Base-by-base conservation (phyloP, 2,797 vertebrate species). In the Paramormyrops hopkinsi region DNA sequence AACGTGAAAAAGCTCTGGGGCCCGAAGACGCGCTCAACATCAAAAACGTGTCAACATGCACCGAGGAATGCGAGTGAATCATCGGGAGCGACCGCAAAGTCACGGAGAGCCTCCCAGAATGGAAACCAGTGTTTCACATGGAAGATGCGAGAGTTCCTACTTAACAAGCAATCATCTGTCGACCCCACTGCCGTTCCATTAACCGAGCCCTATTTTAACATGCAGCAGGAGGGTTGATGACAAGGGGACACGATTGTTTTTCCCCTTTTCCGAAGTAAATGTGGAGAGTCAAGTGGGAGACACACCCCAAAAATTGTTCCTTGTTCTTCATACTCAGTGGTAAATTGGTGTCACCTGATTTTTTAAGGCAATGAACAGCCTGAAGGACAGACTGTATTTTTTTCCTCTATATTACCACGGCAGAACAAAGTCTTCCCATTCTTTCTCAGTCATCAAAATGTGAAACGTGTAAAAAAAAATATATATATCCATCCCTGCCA, bases 281-380 rank as follows among this genome's bases (percentile, higher is more conserved):
- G 37, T 46, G 41, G 19, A 14, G 37, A 37, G 25, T 12, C 50
- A 50, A 73, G 6, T 22, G 25, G 33, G 51, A 37, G 54, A 59
- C 19, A 37, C 33, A 46, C 62, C 69, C 88, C 65, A 79, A 46
- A 46, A 46, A 73, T 62, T 48, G 51, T 25, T n/a, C 65, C 82
- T 90, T 62, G 51, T 69, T 83, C 51, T 84, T 82, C 59, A 46
- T 59, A 56, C 59, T 62, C 22, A 0, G 65, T 25, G 73, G 8
- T 2, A 91, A 82, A 87, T 91, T 93, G 90, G 91, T 93, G 90
- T 88, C 92, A 86, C 53, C 7, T 22, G 88, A 92, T 88, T 89
- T 92, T 90, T 92, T 91, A 87, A 91, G 88, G 22, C 46, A 8
- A 33, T 59, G 86, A 44, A 54, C 90, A 89, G 19, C 91, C 90